Base-by-base conservation (phyloP, 2,113 vertebrate species). In the Paramisgurnus dabryanus region DNA sequence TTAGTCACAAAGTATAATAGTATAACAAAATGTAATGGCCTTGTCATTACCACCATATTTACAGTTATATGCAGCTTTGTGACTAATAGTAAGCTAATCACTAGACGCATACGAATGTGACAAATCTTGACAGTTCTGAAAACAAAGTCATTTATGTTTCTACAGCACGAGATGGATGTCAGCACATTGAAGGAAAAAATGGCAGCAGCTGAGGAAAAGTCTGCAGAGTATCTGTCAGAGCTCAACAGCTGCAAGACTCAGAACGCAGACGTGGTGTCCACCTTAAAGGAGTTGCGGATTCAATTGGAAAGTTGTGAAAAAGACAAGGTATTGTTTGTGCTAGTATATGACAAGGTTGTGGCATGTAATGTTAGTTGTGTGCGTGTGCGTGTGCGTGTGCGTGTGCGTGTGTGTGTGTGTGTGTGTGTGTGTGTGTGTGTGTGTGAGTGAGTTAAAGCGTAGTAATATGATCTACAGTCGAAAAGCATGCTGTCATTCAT, bases 131-230 rank as follows among this genome's bases (percentile, higher is more conserved):
- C 7, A 5, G 7, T 53, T 53, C 9, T 53, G 11, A 53, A 12
- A 12, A 53, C 12, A 8, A 47, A 58, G 55, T 58, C 6, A 18
- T 55, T 12, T 87, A 86, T 70, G 22, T 57, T 85, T 80, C 34
- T 64, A 2, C 87, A 93, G 92, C 82, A 88, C 69, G 73, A 92
- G 85, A 71, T 6, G 67, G 88, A 90, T 85, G 84, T 90, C 69
- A 79, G 89, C 73, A 63, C 75, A 4, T 89, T 83, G 55, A 86
- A 15, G 69, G 80, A 87, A 57, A 88, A 93, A 67, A n/a, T 92
- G 13, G 78, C 72, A 17, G 87, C 45, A 0, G 81, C 83, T 57
- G 90, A 93, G 57, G 74, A 83, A 15, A 76, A 80, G n/a, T 85
- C 91, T 70, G 84, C 7, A 58, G 88, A 81, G 0, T 88, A 89